phyloP scores from a whole-genome alignment of 2,888 invertebrate species.

The Leptarthrus brevirostris region DNA sequence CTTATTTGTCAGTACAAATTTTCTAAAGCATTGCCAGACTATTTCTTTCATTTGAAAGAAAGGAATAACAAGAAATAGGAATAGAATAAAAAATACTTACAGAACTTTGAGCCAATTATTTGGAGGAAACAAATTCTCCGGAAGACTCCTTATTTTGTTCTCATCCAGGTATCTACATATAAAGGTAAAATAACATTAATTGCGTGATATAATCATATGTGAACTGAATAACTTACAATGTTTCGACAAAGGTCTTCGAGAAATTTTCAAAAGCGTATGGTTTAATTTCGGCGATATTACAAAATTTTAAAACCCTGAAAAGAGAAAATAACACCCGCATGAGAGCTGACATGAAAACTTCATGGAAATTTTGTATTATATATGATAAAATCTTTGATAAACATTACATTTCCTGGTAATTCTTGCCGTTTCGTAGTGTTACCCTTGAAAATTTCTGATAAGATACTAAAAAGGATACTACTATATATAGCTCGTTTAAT shows the following conservation, averaged over 20 bases:
- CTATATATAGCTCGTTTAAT: no score
- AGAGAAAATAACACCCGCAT: slow-evolving; percentile 49
- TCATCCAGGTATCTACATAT: slow-evolving; percentile 68
- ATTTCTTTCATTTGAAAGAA: no score
- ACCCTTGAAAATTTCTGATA: no score
- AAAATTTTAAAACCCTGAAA: slow-evolving; percentile 67
- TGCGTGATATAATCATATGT: neutral
- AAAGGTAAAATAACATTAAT: no score
- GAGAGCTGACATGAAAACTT: neutral
- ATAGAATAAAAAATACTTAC: slow-evolving; percentile 66
- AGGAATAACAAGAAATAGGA: no score
- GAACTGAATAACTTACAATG: slow-evolving; percentile 58
- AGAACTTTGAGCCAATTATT: slow-evolving; percentile 64
- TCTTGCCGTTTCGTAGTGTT: neutral
- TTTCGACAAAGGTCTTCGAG: slow-evolving; percentile 61
- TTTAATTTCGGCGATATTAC: slow-evolving; percentile 64
- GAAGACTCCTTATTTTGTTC: slow-evolving; percentile 65
- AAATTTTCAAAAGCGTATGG: slow-evolving; percentile 64
- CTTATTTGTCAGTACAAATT: no score
- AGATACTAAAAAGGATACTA: no score
- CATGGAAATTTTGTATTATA: no score
- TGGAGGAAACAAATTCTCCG: slow-evolving; percentile 64
- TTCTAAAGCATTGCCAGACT: no score
- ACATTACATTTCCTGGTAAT: neutral
- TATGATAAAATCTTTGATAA: no score